Base-by-base conservation (phyloP, 1,140 invertebrate species). In the Apis mellifera region DNA sequence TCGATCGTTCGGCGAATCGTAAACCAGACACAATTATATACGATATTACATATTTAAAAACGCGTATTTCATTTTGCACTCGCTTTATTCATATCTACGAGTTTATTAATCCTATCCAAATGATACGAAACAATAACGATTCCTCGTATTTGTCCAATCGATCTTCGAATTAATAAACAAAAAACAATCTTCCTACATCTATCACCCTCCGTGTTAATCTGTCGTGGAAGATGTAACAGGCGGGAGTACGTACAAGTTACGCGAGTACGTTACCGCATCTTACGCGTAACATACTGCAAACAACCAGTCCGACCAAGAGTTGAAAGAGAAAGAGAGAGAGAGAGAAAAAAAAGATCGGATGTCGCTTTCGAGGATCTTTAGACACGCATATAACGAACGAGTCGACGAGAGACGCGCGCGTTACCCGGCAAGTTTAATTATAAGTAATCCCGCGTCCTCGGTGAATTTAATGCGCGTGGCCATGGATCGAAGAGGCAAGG, bases 391-490 rank as follows among this genome's bases (percentile, higher is more conserved):
- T 21, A n/a, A 42, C 60, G 57, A 13, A 54, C 9, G 50, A 62
- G n/a, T 42, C 32, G 54, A 52, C 48, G 73, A 75, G 73, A 68
- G 50, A 57, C 74, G 26, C 19, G 73, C 65, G 32, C 81, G 81
- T 70, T 71, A 66, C 55, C 66, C 74, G 62, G 74, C 32, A 78
- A 74, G 74, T 82, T 82, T 82, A 82, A 82, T 82, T 82, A 82
- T 82, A 82, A 82, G 74, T 82, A 82, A 78, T 82, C 74, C 71
- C 66, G 81, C 81, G 81, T 78, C 81, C 74, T 78, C 81, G 74
- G 73, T 78, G 74, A 78, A 82, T 82, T 82, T 82, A 82, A 82
- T 82, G 81, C 19, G 66, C 81, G 23, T 42, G 55, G n/a, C 80
- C 73, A 55, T 52, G 65, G 66, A 78, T 82, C 81, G 81, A 78